Conservation (phyloP, 2,113 vertebrate species). For the Oenanthe oenanthe region DNA sequence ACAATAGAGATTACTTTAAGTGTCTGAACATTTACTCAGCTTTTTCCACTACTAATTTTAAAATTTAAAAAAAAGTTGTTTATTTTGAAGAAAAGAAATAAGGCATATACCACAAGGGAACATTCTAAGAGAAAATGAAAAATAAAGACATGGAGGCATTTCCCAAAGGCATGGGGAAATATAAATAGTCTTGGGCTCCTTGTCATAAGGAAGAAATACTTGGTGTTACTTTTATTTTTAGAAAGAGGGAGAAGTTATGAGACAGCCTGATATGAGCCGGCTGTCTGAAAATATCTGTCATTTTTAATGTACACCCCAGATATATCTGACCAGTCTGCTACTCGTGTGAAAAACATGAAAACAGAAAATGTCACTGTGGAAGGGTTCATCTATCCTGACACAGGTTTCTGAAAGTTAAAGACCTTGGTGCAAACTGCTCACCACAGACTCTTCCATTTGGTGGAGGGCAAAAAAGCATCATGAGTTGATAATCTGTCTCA, state of each 20-base stretch:
- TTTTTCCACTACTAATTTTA: background rate
- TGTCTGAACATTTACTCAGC: background rate
- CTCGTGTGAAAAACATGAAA: background rate
- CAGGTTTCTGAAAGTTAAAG: background rate
- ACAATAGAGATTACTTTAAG: background rate
- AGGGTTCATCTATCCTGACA: background rate
- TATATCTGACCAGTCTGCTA: slow-evolving; percentile 23
- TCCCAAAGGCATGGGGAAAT: slow-evolving; percentile 36
- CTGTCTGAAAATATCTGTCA: slow-evolving; percentile 48
- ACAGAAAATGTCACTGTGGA: background rate
- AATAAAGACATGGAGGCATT: slow-evolving; percentile 9
- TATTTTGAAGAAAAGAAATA: background rate
- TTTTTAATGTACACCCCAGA: slow-evolving; percentile 33
- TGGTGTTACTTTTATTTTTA: slow-evolving; percentile 60
- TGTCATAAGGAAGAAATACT: slow-evolving; percentile 50
- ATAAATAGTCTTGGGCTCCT: slow-evolving; percentile 49
- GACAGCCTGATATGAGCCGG: background rate
- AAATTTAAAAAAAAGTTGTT: background rate
- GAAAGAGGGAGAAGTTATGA: slow-evolving; percentile 51
- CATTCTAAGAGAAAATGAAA: slow-evolving; percentile 17
- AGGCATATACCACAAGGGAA: background rate
- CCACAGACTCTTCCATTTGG: background rate
- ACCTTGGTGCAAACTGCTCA: background rate
- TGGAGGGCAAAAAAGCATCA: background rate
- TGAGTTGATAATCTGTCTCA: background rate